Percentiles rank a stretch among this genome's conserved stretches.
These are phyloP conservation scores for Melanotaenia trifasciata DNA, from an alignment of 2,797 vertebrate species.

Conservation along the genomic window DNA sequence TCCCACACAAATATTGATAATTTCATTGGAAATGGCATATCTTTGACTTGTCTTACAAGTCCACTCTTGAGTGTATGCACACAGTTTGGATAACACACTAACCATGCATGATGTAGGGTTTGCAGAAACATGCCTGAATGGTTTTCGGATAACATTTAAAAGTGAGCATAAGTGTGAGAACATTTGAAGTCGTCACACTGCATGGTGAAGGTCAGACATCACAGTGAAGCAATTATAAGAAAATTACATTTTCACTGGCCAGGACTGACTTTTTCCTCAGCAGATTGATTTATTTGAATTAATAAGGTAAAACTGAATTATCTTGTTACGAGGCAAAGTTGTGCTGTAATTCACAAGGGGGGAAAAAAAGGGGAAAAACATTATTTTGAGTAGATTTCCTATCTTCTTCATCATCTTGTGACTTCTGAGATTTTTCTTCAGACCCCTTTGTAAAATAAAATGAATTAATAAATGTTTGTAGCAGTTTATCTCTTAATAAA, in stretches of 20 bases:
- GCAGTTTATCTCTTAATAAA: not conserved
- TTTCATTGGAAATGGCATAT: constrained; percentile 3
- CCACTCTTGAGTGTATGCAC: not conserved
- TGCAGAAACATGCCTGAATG: not conserved
- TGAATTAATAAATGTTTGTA: not conserved
- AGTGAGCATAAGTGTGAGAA: not conserved
- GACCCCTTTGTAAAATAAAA: not conserved
- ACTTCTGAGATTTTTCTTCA: constrained; percentile 20
- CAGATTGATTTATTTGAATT: constrained; percentile 6
- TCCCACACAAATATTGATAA: not conserved
- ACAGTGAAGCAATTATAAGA: not conserved
- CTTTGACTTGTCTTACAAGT: not conserved
- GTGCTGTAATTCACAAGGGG: not conserved
- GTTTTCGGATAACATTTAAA: not conserved
- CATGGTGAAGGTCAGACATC: constrained; percentile 14
- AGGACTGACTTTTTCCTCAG: not conserved
- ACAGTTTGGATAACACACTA: not conserved
- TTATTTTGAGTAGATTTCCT: not conserved
- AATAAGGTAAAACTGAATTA: constrained; percentile 13
- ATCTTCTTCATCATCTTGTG: constrained; percentile 6
- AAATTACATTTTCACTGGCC: constrained; percentile 2
- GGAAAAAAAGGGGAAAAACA: not conserved
- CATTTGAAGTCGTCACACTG: not conserved
- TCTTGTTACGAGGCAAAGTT: constrained; percentile 5
- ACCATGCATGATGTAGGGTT: not conserved